Evolutionary conservation across 2,888 invertebrate species (phyloP).

Genomic region (Tetrapedia diversipes): DNA sequence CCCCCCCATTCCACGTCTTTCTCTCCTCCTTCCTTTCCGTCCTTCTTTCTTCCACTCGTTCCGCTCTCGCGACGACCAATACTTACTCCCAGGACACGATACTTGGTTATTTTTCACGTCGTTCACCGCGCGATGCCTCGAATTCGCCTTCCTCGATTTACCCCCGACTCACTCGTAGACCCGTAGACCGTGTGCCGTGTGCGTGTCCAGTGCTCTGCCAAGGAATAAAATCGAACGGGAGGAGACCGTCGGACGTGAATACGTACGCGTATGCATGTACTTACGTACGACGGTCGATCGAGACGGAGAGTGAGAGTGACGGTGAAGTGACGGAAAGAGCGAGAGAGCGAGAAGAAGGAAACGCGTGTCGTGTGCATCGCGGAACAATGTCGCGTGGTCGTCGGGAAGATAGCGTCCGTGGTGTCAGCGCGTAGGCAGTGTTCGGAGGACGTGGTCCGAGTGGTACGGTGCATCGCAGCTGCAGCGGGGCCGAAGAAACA

Average conservation of each 20-base stretch:
- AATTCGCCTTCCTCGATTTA: too few species aligned
- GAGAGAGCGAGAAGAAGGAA: neutral
- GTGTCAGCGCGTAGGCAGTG: slow-evolving; percentile 4
- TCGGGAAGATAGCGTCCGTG: neutral
- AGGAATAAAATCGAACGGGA: slow-evolving; percentile 1
- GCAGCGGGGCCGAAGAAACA: slow-evolving; percentile 23
- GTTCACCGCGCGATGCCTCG: too few species aligned
- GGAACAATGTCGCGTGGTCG: slow-evolving; percentile 4
- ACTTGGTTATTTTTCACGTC: neutral
- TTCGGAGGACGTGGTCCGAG: neutral
- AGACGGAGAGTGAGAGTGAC: slow-evolving; percentile 7
- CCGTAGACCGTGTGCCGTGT: neutral
- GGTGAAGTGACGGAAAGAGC: neutral
- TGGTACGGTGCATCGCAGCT: neutral
- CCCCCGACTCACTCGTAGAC: neutral
- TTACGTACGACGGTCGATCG: slow-evolving; percentile 10
- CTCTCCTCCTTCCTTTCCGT: slow-evolving; percentile 8
- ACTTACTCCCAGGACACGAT: neutral
- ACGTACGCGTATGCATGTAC: too few species aligned
- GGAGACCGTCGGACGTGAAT: too few species aligned
- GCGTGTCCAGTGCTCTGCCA: neutral
- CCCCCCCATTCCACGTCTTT: slow-evolving; percentile 15
- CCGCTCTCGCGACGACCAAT: neutral
- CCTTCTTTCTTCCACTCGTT: neutral
- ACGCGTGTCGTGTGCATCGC: slow-evolving; percentile 8